Base-by-base conservation (phyloP, 1,140 invertebrate species). In the Oncopodura yosiiana region DNA sequence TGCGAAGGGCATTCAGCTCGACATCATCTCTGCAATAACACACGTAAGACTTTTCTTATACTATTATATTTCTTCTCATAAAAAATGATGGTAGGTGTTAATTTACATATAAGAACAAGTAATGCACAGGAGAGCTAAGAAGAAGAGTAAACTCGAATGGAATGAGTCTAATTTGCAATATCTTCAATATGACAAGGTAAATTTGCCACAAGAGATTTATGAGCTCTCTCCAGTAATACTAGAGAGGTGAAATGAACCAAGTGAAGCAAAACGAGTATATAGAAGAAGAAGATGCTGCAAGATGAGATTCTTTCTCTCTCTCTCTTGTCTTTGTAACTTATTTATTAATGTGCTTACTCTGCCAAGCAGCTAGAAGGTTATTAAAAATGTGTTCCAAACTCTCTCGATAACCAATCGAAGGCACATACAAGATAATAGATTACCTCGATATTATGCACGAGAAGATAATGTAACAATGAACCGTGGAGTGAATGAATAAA, bases 1-100 rank as follows among this genome's bases (percentile, higher is more conserved):
- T 64, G 62, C 34, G 62, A 59, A 41, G 62, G 62, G 21, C 60
- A 64, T 34, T 41, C 56, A 18, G 57, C 49, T 9, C 21, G 62
- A 37, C 56, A 64, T 53, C 62, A 64, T 45, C 39, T 64, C 16
- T 64, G 62, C 44, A 60, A 60, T 38, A n/a, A 56, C 38, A 27
- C 43, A 64, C 41, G 62, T 64, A 54, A 46, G 16, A 21, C 21
- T 29, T 29, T 50, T 38, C 21, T 48, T 26, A 23, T 5, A 12
- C 6, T 37, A 48, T 36, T 18, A 8, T 23, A 48, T 11, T 8
- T 32, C 4, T 34, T n/a, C 12, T 26, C 12, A 49, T 12, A 9
- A 3, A 49, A 8, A 9, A 12, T 11, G 12, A 26, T 5, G 23
- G 11, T 38, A 34, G 30, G 30, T 18, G 4, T 27, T 37, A 50